Conservation (phyloP, 2,888 invertebrate genomes). For the Eupithecia subfuscata region DNA sequence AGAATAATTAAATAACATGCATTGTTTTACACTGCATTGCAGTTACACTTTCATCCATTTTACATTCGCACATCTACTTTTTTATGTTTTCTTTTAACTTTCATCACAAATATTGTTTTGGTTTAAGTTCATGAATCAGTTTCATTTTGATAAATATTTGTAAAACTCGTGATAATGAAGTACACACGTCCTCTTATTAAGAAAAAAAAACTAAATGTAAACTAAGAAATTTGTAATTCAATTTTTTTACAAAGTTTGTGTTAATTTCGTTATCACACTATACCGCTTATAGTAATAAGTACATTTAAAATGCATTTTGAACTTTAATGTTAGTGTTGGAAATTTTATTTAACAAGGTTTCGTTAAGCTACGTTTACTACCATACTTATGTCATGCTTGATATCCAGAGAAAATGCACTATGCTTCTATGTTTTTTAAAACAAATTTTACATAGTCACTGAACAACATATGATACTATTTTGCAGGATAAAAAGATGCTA, state of each 20-base stretch:
- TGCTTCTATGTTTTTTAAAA: not conserved
- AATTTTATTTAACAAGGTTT: not conserved
- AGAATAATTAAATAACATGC: constrained; percentile 45
- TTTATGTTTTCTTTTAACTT: not conserved
- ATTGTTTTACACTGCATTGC: constrained; percentile 59
- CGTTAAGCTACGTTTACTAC: not conserved
- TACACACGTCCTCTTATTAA: not conserved
- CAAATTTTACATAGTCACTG: not conserved
- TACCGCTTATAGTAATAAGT: constrained; percentile 36
- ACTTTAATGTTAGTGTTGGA: not conserved
- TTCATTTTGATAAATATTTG: not conserved
- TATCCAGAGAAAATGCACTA: constrained; percentile 4
- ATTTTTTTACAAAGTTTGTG: not conserved
- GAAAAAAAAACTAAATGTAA: not conserved
- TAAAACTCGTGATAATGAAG: not conserved
- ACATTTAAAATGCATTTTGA: constrained; percentile 38
- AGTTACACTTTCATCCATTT: constrained; percentile 51
- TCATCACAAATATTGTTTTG: not conserved
- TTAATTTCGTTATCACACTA: constrained; percentile 34
- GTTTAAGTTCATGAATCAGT: not conserved
- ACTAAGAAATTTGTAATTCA: not conserved
- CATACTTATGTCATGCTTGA: not conserved
- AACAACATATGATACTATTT: not conserved
- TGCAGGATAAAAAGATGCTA: not conserved
- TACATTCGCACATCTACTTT: constrained; percentile 31